Evolutionary conservation across 2,797 vertebrate species (phyloP), one percentile per base, ranked within the genome.

Genomic region (Centropyge bicolor): DNA sequence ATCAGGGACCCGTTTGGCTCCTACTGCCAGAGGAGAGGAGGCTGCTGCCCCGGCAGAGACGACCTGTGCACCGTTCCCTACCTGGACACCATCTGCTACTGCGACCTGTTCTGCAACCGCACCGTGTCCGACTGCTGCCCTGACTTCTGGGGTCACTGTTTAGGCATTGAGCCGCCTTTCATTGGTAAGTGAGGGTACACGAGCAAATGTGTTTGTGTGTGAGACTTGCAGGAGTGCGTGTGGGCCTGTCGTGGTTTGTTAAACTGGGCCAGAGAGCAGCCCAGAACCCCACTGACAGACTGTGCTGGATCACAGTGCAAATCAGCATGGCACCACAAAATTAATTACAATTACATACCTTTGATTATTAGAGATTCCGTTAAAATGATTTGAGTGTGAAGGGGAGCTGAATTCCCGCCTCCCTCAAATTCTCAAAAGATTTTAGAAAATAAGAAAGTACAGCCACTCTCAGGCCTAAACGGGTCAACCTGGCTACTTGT

Each of bases 71-170:
- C 96, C 0, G 95, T 99, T 57, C 97, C 97, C 2, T 99, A 99
- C 91, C 93, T 98, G 82, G 98, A 98, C 81, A 97, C 97, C 35
- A 97, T 98, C 89, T 99, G 98, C 90, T 99, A 99, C 95, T 99
- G 98, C 2, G 98, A 99, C 92, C 94, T 98, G 76, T 99, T 99
- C 95, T 99, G 98, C 94, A 99, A 99, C 95, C 96, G 98, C 82
- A 99, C 97, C 0, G 54, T 99, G 20, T 97, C 98, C 0, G 98
- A 99, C 92, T 99, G 98, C 94, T 99, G 98, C 92, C 98, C 98
- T 0, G 98, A 99, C 91, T 99, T 99, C 95, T 99, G 98, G 98
- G 93, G 95, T 2, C 97, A 96, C 88, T 99, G 98, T 89, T 92
- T 96, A 12, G 95, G 95, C 10, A 63, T 94, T 5, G 46, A 81